Evolutionary conservation across 37 sponge, comb jelly and placozoan species (phyloP), one percentile per base, ranked within the genome.

Genomic region (Corticium candelabrum): DNA sequence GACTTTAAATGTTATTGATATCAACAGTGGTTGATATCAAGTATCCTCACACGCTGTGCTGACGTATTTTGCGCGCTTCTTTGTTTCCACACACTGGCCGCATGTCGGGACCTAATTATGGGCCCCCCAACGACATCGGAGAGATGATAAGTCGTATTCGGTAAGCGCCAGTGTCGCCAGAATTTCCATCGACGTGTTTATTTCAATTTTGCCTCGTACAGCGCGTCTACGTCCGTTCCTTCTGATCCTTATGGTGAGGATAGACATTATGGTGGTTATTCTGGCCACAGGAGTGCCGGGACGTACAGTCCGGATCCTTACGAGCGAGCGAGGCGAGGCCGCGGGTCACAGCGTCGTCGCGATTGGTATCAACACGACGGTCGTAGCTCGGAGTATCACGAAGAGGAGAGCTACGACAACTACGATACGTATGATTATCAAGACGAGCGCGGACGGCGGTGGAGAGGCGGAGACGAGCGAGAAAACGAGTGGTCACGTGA

Each of bases 281-380:
- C 11, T 21, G 15, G 62, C 62, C 15, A 50, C 21, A 27, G 15
- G 62, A 21, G 62, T 50, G 15, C 15, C 62, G 15, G 62, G 15
- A 50, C 15, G 15, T 21, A 21, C 62, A 50, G 62, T 50, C 62
- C 62, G 21, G 21, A 21, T 21, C 62, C 62, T 11, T 50, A 11
- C 21, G 15, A 21, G 15, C 21, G 15, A 50, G 11, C 62, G 15
- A 27, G 21, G 11, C 62, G 62, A 11, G 62, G 21, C 21, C 62
- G 62, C 62, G 62, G 21, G 11, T 21, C 15, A 50, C 15, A 50
- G 11, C 62, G 62, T 50, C 62, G 62, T 50, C 62, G 62, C 62
- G 62, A 50, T 50, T 50, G 62, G 62, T 21, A 50, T 50, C 62
- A 50, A 11, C 62, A 50, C 62, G 62, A 50, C 62, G 62, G 21